These are phyloP conservation scores for Trichomycterus rosablanca DNA, from an alignment of 2,113 vertebrate genomes.

Conservation along the genomic window DNA sequence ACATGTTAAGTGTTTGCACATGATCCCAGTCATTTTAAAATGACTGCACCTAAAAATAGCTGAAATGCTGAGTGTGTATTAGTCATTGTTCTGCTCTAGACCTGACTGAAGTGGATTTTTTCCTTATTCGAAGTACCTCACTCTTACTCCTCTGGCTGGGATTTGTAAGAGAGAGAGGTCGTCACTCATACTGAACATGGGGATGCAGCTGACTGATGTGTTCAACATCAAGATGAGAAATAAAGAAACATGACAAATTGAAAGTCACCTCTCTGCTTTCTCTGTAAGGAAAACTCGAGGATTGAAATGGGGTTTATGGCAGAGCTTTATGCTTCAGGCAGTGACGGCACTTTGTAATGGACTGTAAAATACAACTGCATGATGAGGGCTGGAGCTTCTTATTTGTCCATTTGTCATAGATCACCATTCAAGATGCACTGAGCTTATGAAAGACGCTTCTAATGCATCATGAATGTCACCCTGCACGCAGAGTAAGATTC, in stretches of 20 bases:
- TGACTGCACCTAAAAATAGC: too few species aligned
- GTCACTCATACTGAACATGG: constrained; percentile 50
- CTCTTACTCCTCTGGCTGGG: constrained; percentile 28
- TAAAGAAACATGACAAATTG: constrained; percentile 58
- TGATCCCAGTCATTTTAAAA: too few species aligned
- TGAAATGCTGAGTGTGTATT: too few species aligned
- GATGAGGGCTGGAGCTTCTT: constrained; percentile 1
- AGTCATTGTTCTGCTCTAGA: too few species aligned
- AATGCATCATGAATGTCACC: constrained; percentile 9
- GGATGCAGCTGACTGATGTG: constrained; percentile 49
- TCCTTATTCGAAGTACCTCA: too few species aligned
- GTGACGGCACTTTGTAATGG: neutral
- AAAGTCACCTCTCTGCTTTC: constrained; percentile 22
- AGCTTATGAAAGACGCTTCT: constrained; percentile 7
- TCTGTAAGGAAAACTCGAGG: constrained; percentile 39
- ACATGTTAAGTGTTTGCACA: too few species aligned
- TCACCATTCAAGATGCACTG: neutral
- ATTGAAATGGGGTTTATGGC: too few species aligned
- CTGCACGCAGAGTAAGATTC: too few species aligned
- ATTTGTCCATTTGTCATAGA: constrained; percentile 6
- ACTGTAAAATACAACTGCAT: constrained; percentile 22
- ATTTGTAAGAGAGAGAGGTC: constrained; percentile 38
- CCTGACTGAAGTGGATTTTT: too few species aligned
- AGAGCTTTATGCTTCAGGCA: constrained; percentile 15
- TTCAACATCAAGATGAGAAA: constrained; percentile 49